Evolutionary conservation across 1,140 invertebrate genomes (phyloP), one percentile per base, ranked within the genome.

Genomic region (Magallana gigas): DNA sequence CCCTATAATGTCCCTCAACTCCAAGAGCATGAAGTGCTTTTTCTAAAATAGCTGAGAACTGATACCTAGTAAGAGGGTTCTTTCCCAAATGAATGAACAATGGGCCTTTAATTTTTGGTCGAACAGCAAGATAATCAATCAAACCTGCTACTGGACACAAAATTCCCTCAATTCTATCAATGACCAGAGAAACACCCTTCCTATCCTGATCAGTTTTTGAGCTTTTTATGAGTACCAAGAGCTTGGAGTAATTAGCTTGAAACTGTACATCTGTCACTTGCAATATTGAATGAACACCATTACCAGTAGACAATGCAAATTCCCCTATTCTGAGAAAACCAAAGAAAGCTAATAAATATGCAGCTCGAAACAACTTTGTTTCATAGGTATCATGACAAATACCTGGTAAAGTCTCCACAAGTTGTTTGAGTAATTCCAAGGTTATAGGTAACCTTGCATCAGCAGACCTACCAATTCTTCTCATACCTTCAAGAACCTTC

Each of bases 381-480:
- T 86, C 62, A 57, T 86, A 86, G 9, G 85, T 76, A 18, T 48
- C 14, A 18, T 12, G 57, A 57, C 68, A 86, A 48, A 86, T 57
- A 1, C 4, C 12, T 56, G 85, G 85, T 18, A 76, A 57, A 60
- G 14, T 18, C 18, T 11, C 36, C 1, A 86, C 59, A 16, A 86
- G 57, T 36, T 76, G 76, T 16, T 16, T 8, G 8, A 86, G 56
- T 16, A 86, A 48, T 16, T 11, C 11, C 36, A 57, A 12, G 14
- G 85, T 86, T 29, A 86, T 83, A 59, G 85, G 57, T 48, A 86
- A 7, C 57, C 85, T 82, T 64, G n/a, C 29, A 62, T 86, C 85
- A 56, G 18, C n/a, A 36, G 76, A 59, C 57, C 59, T 82, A 8
- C 59, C 29, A 8, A 83, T 18, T 14, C 76, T 58, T 82, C 58